Conservation (phyloP, 1,140 invertebrate genomes). For the Doryteuthis pealeii region DNA sequence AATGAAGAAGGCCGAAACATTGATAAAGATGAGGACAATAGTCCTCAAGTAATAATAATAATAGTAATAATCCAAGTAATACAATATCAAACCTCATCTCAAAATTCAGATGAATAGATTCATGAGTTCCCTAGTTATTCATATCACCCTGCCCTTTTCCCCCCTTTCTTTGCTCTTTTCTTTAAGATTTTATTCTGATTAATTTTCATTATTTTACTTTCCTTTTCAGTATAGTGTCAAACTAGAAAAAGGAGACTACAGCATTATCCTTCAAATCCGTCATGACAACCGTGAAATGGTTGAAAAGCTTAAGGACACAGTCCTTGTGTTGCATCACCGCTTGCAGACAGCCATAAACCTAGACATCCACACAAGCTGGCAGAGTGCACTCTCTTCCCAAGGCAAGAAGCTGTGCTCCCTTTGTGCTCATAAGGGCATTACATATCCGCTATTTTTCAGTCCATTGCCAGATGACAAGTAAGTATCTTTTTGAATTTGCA, state of each 20-base stretch:
- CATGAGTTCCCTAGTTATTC: too few species aligned
- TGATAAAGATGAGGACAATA: too few species aligned
- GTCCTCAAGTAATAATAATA: too few species aligned
- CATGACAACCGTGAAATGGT: conserved; percentile 85
- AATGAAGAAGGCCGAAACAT: too few species aligned
- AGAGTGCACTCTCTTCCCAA: conserved; percentile 65
- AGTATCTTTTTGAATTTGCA: conserved; percentile 28
- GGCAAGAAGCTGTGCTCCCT: conserved; percentile 73
- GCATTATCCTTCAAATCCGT: conserved; percentile 79
- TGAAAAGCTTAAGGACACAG: conserved; percentile 78
- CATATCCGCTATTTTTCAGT: conserved; percentile 75
- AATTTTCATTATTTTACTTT: too few species aligned
- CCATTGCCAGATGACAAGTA: conserved; percentile 76
- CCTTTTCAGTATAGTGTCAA: conserved; percentile 77
- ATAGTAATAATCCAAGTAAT: too few species aligned
- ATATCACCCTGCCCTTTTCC: too few species aligned
- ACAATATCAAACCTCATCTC: too few species aligned
- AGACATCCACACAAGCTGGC: conserved; percentile 74
- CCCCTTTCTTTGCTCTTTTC: too few species aligned
- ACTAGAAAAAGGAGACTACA: conserved; percentile 95
- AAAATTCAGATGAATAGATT: too few species aligned
- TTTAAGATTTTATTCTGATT: too few species aligned
- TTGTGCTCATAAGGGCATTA: conserved; percentile 66
- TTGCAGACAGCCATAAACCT: conserved; percentile 71
- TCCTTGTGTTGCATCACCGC: conserved; percentile 77